Evolutionary conservation across 1,140 invertebrate genomes (phyloP).

Genomic region (Orius laevigatus): DNA sequence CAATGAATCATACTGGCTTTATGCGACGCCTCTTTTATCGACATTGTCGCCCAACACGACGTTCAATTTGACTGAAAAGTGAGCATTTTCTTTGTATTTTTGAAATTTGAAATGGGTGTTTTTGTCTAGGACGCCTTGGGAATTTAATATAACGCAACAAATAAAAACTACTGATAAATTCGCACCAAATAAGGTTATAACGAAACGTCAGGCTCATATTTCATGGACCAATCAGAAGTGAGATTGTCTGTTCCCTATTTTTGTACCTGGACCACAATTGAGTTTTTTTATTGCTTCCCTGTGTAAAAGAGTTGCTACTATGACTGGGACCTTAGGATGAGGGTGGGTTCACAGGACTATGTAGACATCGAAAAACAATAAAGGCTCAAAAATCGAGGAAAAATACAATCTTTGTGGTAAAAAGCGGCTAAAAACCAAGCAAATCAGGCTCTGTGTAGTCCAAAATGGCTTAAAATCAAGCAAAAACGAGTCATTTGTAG

Average conservation of each 20-base stretch:
- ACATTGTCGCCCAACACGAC: no score
- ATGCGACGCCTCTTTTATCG: no score
- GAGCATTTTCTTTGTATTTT: neutral
- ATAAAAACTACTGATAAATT: neutral
- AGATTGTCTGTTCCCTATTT: neutral
- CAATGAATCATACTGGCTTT: constrained; percentile 11
- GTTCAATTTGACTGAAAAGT: no score
- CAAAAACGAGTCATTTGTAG: no score
- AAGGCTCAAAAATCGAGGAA: no score
- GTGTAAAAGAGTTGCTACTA: neutral
- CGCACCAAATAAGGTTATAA: neutral
- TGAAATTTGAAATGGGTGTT: neutral
- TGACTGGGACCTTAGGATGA: no score
- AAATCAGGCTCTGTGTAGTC: no score
- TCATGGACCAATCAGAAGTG: constrained; percentile 10
- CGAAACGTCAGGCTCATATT: constrained; percentile 7
- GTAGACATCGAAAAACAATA: no score
- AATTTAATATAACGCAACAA: neutral
- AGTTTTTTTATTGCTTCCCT: neutral
- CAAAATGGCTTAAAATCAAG: no score
- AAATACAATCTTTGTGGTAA: no score
- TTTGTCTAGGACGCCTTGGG: neutral
- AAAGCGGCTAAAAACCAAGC: no score
- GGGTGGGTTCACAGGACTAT: no score
- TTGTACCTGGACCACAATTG: neutral